Base-by-base conservation (phyloP, 2,888 invertebrate species). In the Holacanthella duospinosa region DNA sequence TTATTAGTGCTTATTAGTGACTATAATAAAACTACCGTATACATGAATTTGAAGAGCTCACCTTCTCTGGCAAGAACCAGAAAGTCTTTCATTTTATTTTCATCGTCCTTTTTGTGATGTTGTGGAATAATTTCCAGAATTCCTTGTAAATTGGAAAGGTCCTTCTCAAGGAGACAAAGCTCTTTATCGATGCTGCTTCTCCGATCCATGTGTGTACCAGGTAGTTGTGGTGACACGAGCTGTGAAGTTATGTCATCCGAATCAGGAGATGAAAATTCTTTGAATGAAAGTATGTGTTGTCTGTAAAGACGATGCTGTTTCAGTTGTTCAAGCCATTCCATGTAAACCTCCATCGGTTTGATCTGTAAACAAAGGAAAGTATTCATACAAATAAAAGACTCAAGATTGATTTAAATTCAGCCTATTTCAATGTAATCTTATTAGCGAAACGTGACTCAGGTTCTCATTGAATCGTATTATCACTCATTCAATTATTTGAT, bases 281-380 rank as follows among this genome's bases (percentile, higher is more conserved):
- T 72, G 59, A 85, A 86, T 0, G 85, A 85, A 19, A 86, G 77
- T 58, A 85, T 77, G 75, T 89, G 88, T 75, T 90, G 90, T 9
- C 89, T 80, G 75, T 87, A 88, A 58, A 89, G 79, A 66, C 89
- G 81, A 75, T 89, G 89, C 44, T 85, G 83, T 71, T 86, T 85
- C 55, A 90, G 77, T 71, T 86, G 85, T 65, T 83, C 82, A 59
- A 89, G 81, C 89, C 89, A 89, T 44, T 85, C 84, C 58, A 83
- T 80, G 76, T 88, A 89, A 29, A 83, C 79, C 36, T 86, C 85
- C 12, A 82, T 83, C 6, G 84, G 84, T 78, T 86, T 87, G 2
- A 86, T 85, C 74, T 79, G 73, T 9, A 72, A 66, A 48, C 24
- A n/a, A n/a, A n/a, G 64, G 61, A 43, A 59, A 28, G 2, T n/a